phyloP scores from a whole-genome alignment of 1,140 invertebrate species.

The Ostrea edulis region DNA sequence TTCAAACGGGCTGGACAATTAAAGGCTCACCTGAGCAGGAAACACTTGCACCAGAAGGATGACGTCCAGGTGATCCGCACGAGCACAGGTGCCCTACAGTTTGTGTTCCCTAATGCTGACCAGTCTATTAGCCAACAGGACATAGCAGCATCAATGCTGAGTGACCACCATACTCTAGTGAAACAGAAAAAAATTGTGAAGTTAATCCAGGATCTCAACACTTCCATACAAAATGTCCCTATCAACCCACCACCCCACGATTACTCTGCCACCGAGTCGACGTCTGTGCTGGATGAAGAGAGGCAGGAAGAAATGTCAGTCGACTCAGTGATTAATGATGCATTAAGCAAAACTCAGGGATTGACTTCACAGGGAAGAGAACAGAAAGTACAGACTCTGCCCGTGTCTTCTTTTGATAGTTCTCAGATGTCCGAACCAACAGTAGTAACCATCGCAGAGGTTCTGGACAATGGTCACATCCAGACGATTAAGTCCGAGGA shows the following conservation, averaged over 20 bases:
- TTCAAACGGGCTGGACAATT: conserved; percentile 72
- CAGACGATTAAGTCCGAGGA: conserved; percentile 30
- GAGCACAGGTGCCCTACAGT: conserved; percentile 51
- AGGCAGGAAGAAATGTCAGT: conserved; percentile 27
- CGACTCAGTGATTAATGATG: conserved; percentile 51
- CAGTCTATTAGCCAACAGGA: not conserved
- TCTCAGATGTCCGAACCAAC: conserved; percentile 36
- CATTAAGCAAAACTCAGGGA: not conserved
- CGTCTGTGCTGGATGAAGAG: not conserved
- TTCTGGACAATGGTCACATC: conserved; percentile 49
- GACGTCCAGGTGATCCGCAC: conserved; percentile 50
- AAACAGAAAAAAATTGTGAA: conserved; percentile 58
- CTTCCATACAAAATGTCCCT: conserved; percentile 56
- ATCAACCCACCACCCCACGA: conserved; percentile 49
- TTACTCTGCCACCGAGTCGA: conserved; percentile 28
- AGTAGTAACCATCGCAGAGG: conserved; percentile 54
- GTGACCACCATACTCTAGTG: not conserved
- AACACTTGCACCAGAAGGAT: conserved; percentile 60
- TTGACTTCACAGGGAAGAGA: conserved; percentile 21
- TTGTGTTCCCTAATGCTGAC: conserved; percentile 53
- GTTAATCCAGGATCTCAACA: conserved; percentile 54
- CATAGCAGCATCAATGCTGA: not conserved
- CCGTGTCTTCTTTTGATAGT: not conserved
- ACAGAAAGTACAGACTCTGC: conserved; percentile 20
- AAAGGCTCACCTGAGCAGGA: conserved; percentile 65